Conservation (phyloP, 2,888 invertebrate genomes). For the Rhingia campestris region DNA sequence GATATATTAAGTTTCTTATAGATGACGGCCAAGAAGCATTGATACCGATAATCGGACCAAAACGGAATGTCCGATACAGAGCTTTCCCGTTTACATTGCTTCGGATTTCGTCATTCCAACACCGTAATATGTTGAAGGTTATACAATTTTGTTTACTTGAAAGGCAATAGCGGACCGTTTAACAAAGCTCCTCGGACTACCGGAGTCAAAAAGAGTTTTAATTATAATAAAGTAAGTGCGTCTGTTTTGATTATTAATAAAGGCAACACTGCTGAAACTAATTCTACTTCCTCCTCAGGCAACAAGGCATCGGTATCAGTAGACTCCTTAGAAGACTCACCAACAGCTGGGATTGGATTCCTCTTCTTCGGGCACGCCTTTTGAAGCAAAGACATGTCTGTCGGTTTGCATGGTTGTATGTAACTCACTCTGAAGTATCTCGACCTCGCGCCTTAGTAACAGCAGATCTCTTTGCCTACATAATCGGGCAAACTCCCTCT, state of each 20-base stretch:
- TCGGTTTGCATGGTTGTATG: too few relatives aligned
- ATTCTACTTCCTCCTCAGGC: too few relatives aligned
- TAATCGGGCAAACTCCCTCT: too few relatives aligned
- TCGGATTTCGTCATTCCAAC: conserved; percentile 42
- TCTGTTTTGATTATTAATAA: conserved; percentile 15
- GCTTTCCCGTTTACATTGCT: conserved; percentile 12
- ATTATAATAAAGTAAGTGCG: conserved; percentile 26
- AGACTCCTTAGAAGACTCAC: conserved; percentile 24
- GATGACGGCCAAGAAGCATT: background rate
- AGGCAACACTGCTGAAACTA: conserved; percentile 26
- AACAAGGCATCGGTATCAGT: too few relatives aligned
- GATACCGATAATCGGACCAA: conserved; percentile 20
- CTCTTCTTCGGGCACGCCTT: too few relatives aligned
- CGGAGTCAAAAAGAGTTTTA: conserved; percentile 54
- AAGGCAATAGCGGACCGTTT: conserved; percentile 45
- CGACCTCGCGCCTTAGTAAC: too few relatives aligned
- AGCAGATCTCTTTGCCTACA: too few relatives aligned
- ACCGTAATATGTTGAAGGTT: conserved; percentile 24
- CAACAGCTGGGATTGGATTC: background rate
- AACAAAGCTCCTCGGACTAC: conserved; percentile 55
- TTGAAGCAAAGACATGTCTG: too few relatives aligned
- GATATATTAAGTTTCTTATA: background rate
- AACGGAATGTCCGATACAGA: conserved; percentile 16
- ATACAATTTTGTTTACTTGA: background rate
- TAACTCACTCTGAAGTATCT: too few relatives aligned